phyloP scores from a whole-genome alignment of 2,113 vertebrate genomes.

The Clarias magur region DNA sequence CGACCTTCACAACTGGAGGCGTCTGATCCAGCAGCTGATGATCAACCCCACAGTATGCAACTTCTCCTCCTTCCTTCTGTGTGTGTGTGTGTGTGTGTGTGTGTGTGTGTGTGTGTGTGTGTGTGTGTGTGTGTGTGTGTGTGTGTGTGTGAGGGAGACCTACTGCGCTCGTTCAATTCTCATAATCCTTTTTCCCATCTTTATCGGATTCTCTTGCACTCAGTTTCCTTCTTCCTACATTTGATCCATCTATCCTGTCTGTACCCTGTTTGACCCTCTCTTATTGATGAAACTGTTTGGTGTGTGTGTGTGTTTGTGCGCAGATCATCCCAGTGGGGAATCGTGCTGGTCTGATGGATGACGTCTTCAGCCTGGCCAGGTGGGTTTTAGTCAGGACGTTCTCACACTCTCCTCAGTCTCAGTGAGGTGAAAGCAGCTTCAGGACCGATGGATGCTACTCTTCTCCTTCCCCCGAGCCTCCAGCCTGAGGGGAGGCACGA shows the following conservation, averaged over 20 bases:
- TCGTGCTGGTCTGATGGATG: slow-evolving; percentile 91
- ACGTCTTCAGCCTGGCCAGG: slow-evolving; percentile 96
- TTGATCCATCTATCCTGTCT: neutral
- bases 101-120: neutral
- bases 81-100: neutral
- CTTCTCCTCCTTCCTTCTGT: neutral
- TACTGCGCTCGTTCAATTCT: neutral
- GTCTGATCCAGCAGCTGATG: slow-evolving; percentile 90
- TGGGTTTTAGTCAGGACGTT: slow-evolving; percentile 61
- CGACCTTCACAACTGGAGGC: slow-evolving; percentile 92
- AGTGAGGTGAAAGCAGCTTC: neutral
- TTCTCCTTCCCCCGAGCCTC: neutral
- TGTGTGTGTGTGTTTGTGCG: slow-evolving; percentile 35
- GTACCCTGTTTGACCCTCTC: slow-evolving; percentile 46
- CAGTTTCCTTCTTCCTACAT: neutral
- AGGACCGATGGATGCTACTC: neutral
- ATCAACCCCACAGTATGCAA: slow-evolving; percentile 81
- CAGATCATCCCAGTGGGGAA: slow-evolving; percentile 95
- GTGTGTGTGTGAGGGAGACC: neutral
- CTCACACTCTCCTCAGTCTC: neutral
- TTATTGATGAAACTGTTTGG: neutral
- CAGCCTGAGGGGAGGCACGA: neutral
- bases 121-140: neutral
- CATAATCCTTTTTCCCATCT: neutral
- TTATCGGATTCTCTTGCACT: neutral